Evolutionary conservation across 2,797 vertebrate genomes (phyloP).

Genomic region (Pseudopleuronectes americanus): DNA sequence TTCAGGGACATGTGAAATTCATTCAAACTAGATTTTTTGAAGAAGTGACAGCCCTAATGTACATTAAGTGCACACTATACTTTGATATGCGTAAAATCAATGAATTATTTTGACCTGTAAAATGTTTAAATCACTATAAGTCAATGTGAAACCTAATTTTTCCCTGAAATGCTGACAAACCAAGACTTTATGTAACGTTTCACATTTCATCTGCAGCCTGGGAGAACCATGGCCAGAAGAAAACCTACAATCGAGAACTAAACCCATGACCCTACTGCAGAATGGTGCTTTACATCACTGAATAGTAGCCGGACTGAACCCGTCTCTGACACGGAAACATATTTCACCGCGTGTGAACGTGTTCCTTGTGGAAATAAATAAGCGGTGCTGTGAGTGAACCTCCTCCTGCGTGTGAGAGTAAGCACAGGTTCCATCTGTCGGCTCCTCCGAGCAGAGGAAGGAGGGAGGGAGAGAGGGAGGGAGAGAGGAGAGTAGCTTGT

Average conservation of each 20-base stretch:
- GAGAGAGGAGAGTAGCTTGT: constrained; percentile 36
- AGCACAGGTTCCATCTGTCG: constrained; percentile 67
- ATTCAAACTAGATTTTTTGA: no score
- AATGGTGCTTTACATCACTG: not conserved
- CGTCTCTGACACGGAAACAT: constrained; percentile 26
- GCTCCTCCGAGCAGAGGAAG: constrained; percentile 50
- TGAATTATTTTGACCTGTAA: no score
- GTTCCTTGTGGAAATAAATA: constrained; percentile 28
- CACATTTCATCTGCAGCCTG: not conserved
- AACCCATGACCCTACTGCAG: no score
- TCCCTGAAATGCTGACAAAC: no score
- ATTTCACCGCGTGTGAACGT: constrained; percentile 28
- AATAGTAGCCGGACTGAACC: constrained; percentile 5
- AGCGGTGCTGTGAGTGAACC: constrained; percentile 17
- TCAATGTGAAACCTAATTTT: no score
- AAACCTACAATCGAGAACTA: not conserved
- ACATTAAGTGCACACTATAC: no score
- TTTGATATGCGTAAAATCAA: no score
- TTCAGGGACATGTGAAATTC: no score
- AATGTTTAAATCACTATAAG: no score
- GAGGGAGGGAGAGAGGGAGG: constrained; percentile 17
- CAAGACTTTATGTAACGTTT: no score
- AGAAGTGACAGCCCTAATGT: no score
- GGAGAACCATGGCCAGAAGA: not conserved
- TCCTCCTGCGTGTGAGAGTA: constrained; percentile 42